Conservation (phyloP, 2,888 invertebrate genomes). For the Margaritifera margaritifera region DNA sequence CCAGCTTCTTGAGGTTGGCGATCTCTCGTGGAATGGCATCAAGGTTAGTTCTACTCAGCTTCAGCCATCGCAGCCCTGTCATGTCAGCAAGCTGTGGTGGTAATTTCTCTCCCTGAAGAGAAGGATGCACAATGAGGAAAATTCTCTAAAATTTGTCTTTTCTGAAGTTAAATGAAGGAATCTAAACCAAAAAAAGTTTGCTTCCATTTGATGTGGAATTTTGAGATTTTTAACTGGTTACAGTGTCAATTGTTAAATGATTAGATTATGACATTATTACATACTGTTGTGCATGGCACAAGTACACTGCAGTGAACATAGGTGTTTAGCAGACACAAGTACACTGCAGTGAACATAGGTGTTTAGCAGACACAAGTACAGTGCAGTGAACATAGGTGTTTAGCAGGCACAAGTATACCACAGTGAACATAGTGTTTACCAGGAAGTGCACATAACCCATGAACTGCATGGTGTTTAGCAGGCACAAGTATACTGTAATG, state of each 20-base stretch:
- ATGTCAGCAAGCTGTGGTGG: conserved; percentile 84
- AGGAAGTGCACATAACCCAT: no score
- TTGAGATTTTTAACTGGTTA: neutral
- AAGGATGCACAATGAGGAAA: neutral
- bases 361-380: no score
- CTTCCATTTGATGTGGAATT: neutral
- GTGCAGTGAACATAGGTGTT: no score
- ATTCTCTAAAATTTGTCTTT: neutral
- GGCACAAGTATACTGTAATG: no score
- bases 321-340: no score
- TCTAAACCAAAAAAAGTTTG: neutral
- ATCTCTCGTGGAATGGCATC: conserved; percentile 86
- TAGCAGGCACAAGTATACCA: no score
- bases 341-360: no score
- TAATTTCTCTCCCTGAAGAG: conserved; percentile 51
- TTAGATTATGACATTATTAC: neutral
- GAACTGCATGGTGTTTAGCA: no score
- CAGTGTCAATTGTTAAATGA: neutral
- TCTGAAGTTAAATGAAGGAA: neutral
- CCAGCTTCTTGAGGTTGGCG: conserved; percentile 92
- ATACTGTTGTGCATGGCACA: neutral
- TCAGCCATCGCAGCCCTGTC: conserved; percentile 98
- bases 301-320: no score
- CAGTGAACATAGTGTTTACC: no score
- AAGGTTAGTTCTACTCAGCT: conserved; percentile 91